phyloP scores from a whole-genome alignment of 23 tunicate species.

The Trididemnum clinides region DNA sequence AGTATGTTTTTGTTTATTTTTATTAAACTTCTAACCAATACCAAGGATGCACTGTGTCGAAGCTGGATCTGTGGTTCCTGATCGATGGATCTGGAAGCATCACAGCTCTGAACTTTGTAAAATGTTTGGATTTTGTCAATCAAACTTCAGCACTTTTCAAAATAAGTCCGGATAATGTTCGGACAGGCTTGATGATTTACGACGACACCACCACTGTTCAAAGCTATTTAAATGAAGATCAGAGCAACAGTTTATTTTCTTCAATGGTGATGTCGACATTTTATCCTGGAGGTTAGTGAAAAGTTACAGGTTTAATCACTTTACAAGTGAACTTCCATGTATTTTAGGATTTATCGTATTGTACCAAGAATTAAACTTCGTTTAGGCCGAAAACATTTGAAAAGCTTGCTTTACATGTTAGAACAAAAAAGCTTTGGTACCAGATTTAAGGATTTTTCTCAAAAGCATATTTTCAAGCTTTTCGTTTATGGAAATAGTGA shows the following conservation, averaged over 20 bases:
- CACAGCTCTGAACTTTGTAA: neutral
- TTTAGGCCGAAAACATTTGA: too few species aligned
- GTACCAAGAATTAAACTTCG: too few species aligned
- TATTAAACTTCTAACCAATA: neutral
- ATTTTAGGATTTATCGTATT: too few species aligned
- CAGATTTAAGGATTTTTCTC: too few species aligned
- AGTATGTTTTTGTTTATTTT: too few species aligned
- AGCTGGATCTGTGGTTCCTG: slow-evolving; percentile 45
- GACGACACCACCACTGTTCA: neutral
- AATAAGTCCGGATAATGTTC: slow-evolving; percentile 19
- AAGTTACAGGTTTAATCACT: too few species aligned
- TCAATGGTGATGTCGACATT: slow-evolving; percentile 16
- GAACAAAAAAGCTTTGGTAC: too few species aligned
- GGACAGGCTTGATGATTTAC: slow-evolving; percentile 41
- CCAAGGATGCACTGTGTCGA: slow-evolving; percentile 25
- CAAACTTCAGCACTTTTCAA: neutral
- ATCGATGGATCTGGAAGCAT: slow-evolving; percentile 53
- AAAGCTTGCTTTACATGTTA: too few species aligned
- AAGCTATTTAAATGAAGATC: slow-evolving; percentile 25
- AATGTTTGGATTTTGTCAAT: slow-evolving; percentile 16
- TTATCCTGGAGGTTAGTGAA: slow-evolving; percentile 32
- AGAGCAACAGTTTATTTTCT: slow-evolving; percentile 17
- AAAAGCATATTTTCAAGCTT: too few species aligned
- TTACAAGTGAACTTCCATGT: too few species aligned
- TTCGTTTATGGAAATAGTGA: too few species aligned